Conservation (phyloP, 2,888 invertebrate genomes). For the Hypsopygia costalis region DNA sequence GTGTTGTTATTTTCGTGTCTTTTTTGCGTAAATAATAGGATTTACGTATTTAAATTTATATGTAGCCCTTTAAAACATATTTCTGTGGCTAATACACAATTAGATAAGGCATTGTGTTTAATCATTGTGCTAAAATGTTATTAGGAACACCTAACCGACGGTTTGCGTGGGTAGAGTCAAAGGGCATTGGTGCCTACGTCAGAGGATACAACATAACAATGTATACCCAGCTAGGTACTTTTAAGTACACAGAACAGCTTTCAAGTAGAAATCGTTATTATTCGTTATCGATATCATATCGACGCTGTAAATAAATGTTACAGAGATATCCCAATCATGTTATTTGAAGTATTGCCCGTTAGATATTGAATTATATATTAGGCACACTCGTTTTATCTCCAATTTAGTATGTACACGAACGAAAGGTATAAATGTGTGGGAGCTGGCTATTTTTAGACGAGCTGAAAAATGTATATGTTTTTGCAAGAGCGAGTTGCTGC, state of each 20-base stretch:
- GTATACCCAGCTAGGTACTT: slow-evolving; percentile 23
- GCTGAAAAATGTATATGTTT: no score
- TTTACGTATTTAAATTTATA: no score
- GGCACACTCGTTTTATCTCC: no score
- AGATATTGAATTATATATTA: no score
- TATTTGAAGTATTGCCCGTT: no score
- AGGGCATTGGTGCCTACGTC: slow-evolving; percentile 69
- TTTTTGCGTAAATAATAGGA: neutral
- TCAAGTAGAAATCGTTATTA: neutral
- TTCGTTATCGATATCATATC: neutral
- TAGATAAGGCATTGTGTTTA: slow-evolving; percentile 3
- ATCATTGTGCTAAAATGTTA: slow-evolving; percentile 3
- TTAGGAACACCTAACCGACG: slow-evolving; percentile 12
- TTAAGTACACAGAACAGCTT: neutral
- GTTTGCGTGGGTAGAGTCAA: slow-evolving; percentile 55
- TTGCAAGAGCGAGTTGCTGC: no score
- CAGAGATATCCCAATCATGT: no score
- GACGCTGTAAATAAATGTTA: neutral
- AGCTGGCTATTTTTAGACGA: no score
- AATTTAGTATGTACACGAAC: no score
- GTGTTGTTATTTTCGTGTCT: neutral
- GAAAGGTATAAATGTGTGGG: no score
- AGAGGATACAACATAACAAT: slow-evolving; percentile 38
- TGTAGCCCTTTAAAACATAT: no score
- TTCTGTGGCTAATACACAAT: no score